Percentiles rank a stretch among this genome's conserved stretches.
phyloP scores from a whole-genome alignment of 2,113 vertebrate genomes.

The Micronycteris hirsuta region DNA sequence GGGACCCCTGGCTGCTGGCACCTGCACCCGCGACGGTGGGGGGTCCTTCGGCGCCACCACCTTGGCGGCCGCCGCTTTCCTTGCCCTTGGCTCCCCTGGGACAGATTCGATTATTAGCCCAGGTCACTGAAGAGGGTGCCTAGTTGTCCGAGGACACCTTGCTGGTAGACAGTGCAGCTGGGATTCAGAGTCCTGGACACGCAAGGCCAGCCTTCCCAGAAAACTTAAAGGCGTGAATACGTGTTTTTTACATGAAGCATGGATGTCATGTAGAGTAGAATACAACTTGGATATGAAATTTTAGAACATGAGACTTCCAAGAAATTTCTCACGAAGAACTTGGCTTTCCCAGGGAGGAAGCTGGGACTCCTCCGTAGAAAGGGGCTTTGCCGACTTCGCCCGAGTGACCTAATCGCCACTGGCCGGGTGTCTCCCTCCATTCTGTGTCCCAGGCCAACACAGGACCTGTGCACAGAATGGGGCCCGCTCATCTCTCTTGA shows the following conservation, averaged over 20 bases:
- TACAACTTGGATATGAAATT: background rate
- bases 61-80: background rate
- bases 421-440: background rate
- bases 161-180: background rate
- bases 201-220: background rate
- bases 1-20: accelerated
- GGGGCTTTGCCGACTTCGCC: background rate
- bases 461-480: background rate
- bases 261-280: background rate
- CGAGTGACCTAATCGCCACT: accelerated
- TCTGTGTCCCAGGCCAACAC: background rate
- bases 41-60: accelerated
- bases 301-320: background rate
- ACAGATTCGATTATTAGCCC: too few relatives aligned
- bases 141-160: background rate
- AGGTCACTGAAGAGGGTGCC: background rate
- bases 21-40: accelerated
- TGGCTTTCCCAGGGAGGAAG: background rate
- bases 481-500: background rate
- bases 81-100: background rate
- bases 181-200: background rate
- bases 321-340: background rate
- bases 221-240: background rate
- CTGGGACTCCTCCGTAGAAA: background rate
- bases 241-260: background rate